phyloP scores from a whole-genome alignment of 1,140 invertebrate species.

The Subanguina moxae region DNA sequence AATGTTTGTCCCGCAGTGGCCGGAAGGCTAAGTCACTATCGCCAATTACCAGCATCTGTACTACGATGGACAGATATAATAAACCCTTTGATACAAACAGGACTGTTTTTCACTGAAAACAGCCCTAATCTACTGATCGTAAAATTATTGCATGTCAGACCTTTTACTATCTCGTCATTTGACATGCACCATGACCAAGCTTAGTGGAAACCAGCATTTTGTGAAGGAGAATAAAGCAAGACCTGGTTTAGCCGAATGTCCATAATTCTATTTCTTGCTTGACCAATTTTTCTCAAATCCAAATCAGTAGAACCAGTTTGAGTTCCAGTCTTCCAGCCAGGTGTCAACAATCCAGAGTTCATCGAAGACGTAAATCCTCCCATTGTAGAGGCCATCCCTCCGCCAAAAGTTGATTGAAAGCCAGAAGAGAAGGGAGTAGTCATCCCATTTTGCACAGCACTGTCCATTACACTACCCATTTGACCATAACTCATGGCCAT shows the following conservation, averaged over 20 bases:
- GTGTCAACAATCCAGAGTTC: slow-evolving; percentile 67
- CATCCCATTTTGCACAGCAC: slow-evolving; percentile 59
- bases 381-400: slow-evolving; percentile 31
- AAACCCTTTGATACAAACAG: not conserved
- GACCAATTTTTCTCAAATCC: slow-evolving; percentile 95
- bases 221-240: not conserved
- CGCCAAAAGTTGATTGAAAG: slow-evolving; percentile 33
- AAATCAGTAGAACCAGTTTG: slow-evolving; percentile 68
- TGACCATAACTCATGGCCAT: slow-evolving; percentile 76
- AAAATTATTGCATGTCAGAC: slow-evolving; percentile 10
- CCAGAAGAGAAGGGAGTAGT: slow-evolving; percentile 57
- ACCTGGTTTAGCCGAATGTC: slow-evolving; percentile 92
- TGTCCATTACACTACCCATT: slow-evolving; percentile 75
- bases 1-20: not conserved
- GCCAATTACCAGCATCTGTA: not conserved
- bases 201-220: not conserved
- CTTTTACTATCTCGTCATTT: slow-evolving; percentile 17
- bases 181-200: not conserved
- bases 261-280: slow-evolving; percentile 98
- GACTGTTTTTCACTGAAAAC: not conserved
- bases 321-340: slow-evolving; percentile 64
- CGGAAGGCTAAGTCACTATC: not conserved
- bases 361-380: slow-evolving; percentile 30
- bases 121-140: not conserved
- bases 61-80: not conserved